Percentiles rank a stretch among this genome's conserved stretches.
These are phyloP conservation scores for Cichlasoma orientale DNA, from an alignment of 2,797 vertebrate genomes.

Conservation along the genomic window DNA sequence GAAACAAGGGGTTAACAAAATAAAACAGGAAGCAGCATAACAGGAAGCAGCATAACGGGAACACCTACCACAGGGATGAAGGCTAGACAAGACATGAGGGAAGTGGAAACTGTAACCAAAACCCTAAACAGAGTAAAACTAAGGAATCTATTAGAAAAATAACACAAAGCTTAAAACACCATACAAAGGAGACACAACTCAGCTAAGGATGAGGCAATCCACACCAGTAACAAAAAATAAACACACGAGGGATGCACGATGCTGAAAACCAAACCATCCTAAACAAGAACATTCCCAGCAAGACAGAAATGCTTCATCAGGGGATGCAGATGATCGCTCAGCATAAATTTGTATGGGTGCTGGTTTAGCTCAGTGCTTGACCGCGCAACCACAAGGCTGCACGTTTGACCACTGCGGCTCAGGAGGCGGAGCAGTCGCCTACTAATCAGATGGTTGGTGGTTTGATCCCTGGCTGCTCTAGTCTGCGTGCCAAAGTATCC, in stretches of 20 bases:
- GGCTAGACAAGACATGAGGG: neutral
- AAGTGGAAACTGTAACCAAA: neutral
- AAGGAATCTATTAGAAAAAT: neutral
- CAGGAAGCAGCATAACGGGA: neutral
- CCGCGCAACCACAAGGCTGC: neutral
- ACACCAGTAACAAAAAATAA: too few relatives aligned
- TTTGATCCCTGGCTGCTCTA: too few relatives aligned
- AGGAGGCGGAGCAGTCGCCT: too few relatives aligned
- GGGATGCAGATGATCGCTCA: neutral
- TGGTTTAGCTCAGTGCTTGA: neutral
- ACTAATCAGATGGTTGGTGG: too few relatives aligned
- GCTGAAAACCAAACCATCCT: neutral
- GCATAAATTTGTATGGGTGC: neutral
- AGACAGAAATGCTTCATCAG: neutral
- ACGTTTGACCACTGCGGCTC: too few relatives aligned
- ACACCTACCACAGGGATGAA: neutral
- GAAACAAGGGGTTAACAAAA: neutral
- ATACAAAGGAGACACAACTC: neutral
- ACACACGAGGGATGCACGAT: too few relatives aligned
- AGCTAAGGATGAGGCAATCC: neutral
- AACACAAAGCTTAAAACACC: neutral
- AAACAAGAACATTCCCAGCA: fast-evolving
- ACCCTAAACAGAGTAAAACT: neutral
- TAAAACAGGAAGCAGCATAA: neutral
- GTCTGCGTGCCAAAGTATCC: too few relatives aligned